phyloP scores from a whole-genome alignment of 2,888 invertebrate genomes.

The Lottia gigantea region DNA sequence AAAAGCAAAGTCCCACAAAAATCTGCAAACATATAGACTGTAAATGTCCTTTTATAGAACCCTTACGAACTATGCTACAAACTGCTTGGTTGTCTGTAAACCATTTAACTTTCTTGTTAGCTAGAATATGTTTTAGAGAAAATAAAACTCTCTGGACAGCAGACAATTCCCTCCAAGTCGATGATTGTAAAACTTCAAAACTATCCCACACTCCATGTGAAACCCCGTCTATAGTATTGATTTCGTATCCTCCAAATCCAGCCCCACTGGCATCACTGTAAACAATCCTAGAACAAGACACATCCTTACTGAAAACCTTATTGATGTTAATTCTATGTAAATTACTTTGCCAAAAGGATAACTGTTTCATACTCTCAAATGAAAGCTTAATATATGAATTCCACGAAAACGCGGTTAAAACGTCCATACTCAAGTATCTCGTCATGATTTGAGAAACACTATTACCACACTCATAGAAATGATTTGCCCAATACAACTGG shows the following conservation, averaged over 20 bases:
- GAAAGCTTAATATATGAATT: too few relatives aligned
- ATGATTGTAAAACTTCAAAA: constrained; percentile 25
- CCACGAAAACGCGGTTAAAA: background rate
- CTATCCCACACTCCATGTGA: constrained; percentile 30
- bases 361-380: too few relatives aligned
- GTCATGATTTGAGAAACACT: background rate
- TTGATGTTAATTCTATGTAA: too few relatives aligned
- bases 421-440: background rate
- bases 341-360: too few relatives aligned
- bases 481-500: background rate
- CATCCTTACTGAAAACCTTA: background rate
- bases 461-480: background rate
- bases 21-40: too few relatives aligned
- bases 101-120: too few relatives aligned
- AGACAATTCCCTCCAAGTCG: constrained; percentile 31
- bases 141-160: too few relatives aligned
- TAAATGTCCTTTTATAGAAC: too few relatives aligned
- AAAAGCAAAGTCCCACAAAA: too few relatives aligned
- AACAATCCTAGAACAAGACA: background rate
- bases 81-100: too few relatives aligned
- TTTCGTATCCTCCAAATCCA: background rate
- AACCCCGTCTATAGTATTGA: constrained; percentile 13
- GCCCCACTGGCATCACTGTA: background rate
- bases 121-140: too few relatives aligned
- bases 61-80: too few relatives aligned